Evolutionary conservation across 1,140 invertebrate genomes (phyloP).

Genomic region (Hylyphantes graminicola): DNA sequence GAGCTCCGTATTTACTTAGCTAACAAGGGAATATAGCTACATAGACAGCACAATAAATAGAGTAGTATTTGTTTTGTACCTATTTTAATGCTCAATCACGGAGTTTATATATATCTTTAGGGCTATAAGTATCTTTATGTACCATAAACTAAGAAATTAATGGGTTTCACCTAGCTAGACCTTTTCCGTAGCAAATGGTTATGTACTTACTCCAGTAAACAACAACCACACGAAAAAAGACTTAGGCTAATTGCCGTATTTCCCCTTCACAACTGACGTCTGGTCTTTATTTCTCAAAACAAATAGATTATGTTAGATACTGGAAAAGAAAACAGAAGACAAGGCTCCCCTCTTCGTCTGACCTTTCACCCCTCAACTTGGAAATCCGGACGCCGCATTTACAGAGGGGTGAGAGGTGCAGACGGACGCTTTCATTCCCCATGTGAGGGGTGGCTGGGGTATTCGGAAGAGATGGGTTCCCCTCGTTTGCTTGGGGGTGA

Average conservation of each 20-base stretch:
- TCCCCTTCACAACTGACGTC: neutral
- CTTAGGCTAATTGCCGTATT: neutral
- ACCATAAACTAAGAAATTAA: too few relatives aligned
- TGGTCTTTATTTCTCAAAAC: conserved; percentile 20
- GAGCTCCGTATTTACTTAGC: too few relatives aligned
- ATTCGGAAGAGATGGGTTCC: conserved; percentile 3
- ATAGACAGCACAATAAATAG: too few relatives aligned
- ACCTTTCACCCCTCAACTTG: conserved; percentile 3
- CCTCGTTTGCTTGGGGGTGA: neutral
- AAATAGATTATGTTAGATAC: conserved; percentile 16
- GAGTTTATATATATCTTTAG: too few relatives aligned
- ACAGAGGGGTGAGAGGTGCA: conserved; percentile 23
- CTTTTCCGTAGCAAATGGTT: too few relatives aligned
- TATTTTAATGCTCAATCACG: too few relatives aligned
- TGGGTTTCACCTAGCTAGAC: too few relatives aligned
- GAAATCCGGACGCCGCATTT: neutral
- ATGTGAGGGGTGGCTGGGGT: conserved; percentile 1
- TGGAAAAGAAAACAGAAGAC: conserved; percentile 3
- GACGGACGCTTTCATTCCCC: conserved; percentile 39
- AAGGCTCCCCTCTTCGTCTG: neutral
- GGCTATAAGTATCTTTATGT: too few relatives aligned
- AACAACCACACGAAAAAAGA: too few relatives aligned
- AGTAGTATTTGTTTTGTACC: too few relatives aligned
- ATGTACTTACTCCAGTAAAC: too few relatives aligned
- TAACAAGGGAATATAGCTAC: too few relatives aligned